Conservation (phyloP, 2,797 vertebrate genomes). For the Intellagama lesueurii region DNA sequence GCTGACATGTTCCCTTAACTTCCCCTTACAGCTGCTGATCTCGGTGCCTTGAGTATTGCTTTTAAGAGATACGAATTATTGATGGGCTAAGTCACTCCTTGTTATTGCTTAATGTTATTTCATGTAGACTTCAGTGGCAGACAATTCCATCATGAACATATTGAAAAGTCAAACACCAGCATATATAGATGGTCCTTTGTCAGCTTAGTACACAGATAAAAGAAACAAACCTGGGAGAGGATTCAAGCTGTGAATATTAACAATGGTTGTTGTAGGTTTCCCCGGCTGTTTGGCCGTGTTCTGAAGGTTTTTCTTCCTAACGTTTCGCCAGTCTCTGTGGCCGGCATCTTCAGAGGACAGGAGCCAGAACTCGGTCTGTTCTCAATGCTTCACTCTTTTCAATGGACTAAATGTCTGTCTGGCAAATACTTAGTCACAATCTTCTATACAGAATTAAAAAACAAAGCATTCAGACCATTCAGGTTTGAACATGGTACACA, state of each 20-base stretch:
- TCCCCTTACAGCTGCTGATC: conserved; percentile 18
- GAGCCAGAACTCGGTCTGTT: too few relatives aligned
- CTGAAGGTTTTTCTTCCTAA: too few relatives aligned
- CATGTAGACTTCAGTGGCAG: conserved; percentile 1
- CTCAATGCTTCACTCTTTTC: background rate
- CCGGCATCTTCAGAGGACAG: too few relatives aligned
- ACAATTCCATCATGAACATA: conserved; percentile 12
- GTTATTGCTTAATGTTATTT: background rate
- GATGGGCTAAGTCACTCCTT: conserved; percentile 32
- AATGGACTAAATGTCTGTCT: rapidly evolving
- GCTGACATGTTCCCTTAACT: conserved; percentile 20
- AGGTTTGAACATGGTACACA: background rate
- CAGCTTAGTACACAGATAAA: background rate
- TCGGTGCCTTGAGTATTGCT: background rate
- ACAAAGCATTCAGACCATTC: background rate
- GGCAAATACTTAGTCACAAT: too few relatives aligned
- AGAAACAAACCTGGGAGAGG: background rate
- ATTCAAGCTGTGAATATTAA: background rate
- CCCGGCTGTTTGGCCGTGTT: too few relatives aligned
- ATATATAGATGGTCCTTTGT: background rate
- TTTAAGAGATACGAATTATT: conserved; percentile 35
- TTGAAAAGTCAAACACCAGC: conserved; percentile 5
- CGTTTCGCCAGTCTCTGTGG: too few relatives aligned
- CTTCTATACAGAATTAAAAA: too few relatives aligned
- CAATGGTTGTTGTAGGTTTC: background rate